These are phyloP conservation scores for Nasalis larvatus DNA, from an alignment of 2,113 vertebrate species.

Conservation along the genomic window DNA sequence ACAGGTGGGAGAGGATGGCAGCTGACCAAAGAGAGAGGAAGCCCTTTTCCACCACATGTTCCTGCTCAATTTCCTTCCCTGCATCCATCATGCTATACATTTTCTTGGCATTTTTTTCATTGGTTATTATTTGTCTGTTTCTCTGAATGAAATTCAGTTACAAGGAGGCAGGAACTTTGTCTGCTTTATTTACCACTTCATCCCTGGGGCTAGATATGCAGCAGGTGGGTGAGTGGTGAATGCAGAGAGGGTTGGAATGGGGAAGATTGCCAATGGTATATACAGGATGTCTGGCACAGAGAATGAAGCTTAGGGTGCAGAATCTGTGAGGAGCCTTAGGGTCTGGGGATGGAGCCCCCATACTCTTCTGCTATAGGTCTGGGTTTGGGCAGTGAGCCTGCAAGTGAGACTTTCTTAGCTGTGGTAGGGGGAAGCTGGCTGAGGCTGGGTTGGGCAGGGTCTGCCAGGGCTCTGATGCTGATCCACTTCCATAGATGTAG, in stretches of 20 bases:
- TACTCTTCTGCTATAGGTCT: neutral
- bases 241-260: neutral
- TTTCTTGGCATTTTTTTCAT: neutral
- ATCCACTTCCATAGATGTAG: neutral
- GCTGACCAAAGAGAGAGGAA: neutral
- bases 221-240: neutral
- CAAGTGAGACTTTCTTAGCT: neutral
- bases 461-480: neutral
- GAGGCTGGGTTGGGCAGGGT: rapidly evolving
- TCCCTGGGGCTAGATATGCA: neutral
- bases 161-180: neutral
- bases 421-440: rapidly evolving
- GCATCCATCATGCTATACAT: neutral
- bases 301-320: neutral
- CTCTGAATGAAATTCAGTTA: neutral
- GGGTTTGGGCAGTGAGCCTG: neutral
- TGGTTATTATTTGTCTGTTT: neutral
- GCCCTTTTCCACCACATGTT: rapidly evolving
- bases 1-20: neutral
- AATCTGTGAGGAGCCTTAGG: neutral
- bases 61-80: neutral
- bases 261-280: neutral
- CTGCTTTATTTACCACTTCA: neutral
- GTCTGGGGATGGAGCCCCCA: neutral
- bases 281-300: neutral